phyloP scores from a whole-genome alignment of 2,888 invertebrate species.

The Thera britannica region DNA sequence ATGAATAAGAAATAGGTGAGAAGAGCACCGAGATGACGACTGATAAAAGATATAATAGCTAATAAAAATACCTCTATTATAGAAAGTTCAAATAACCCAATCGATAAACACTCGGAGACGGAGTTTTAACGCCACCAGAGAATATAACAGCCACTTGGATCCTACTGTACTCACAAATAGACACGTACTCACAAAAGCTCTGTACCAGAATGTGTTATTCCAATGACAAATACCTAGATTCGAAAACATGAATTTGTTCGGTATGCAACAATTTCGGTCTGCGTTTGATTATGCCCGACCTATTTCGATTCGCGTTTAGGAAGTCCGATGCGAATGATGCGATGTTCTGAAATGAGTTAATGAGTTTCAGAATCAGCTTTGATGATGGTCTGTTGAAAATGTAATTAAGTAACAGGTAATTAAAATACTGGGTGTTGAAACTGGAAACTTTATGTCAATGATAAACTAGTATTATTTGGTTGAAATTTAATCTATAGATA shows the following conservation, averaged over 20 bases:
- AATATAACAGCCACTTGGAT: slow-evolving; percentile 2
- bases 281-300: slow-evolving; percentile 17
- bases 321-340: slow-evolving; percentile 5
- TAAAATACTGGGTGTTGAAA: not conserved
- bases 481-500: too few relatives aligned
- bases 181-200: not conserved
- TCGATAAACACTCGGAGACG: too few relatives aligned
- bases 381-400: slow-evolving; percentile 13
- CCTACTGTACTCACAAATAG: not conserved
- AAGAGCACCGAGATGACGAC: too few relatives aligned
- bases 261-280: slow-evolving; percentile 18
- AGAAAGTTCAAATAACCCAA: too few relatives aligned
- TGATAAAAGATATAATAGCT: too few relatives aligned
- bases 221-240: slow-evolving; percentile 1
- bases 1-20: too few relatives aligned
- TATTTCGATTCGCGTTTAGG: slow-evolving; percentile 15
- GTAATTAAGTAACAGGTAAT: not conserved
- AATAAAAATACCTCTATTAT: too few relatives aligned
- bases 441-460: not conserved
- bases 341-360: slow-evolving; percentile 12
- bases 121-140: too few relatives aligned
- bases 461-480: too few relatives aligned
- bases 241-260: slow-evolving; percentile 11
- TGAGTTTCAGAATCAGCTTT: slow-evolving; percentile 11
- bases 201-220: too few relatives aligned